phyloP scores from a whole-genome alignment of 1,140 invertebrate genomes.

The Octopus sinensis region DNA sequence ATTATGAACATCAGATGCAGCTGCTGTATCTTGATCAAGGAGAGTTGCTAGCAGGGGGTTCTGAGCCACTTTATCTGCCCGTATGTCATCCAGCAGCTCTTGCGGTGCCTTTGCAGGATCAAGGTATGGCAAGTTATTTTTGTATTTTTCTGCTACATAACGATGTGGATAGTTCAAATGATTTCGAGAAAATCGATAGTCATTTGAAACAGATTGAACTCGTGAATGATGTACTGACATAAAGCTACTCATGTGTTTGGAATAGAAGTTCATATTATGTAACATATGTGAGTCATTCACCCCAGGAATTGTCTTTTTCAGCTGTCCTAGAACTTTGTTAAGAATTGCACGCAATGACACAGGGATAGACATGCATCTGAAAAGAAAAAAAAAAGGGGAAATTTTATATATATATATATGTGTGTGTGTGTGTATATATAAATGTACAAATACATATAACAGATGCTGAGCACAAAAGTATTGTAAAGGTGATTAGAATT shows the following conservation, averaged over 20 bases:
- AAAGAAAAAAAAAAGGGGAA: constrained; percentile 34
- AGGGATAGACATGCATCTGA: constrained; percentile 82
- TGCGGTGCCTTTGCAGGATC: constrained; percentile 22
- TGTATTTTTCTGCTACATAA: background rate
- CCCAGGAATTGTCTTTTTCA: constrained; percentile 32
- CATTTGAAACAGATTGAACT: background rate
- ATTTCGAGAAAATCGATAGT: background rate
- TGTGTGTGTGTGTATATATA: no score
- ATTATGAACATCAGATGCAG: constrained; percentile 36
- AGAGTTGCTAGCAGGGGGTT: constrained; percentile 52
- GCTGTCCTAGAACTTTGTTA: constrained; percentile 58
- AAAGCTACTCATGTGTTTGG: constrained; percentile 14
- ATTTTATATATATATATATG: background rate
- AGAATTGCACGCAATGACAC: constrained; percentile 77
- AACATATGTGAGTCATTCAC: background rate
- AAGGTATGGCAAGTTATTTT: constrained; percentile 21
- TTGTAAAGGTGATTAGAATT: background rate
- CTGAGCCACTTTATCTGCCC: constrained; percentile 34
- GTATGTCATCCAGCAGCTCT: constrained; percentile 17
- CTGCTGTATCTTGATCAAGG: constrained; percentile 41
- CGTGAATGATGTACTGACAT: constrained; percentile 17
- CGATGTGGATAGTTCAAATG: constrained; percentile 5
- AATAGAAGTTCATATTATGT: constrained; percentile 3
- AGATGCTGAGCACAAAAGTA: background rate
- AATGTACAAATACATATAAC: background rate